Percentiles rank a stretch among this genome's conserved stretches.
Conservation (phyloP, 2,797 vertebrate genomes). For the Harpagifer antarcticus region DNA sequence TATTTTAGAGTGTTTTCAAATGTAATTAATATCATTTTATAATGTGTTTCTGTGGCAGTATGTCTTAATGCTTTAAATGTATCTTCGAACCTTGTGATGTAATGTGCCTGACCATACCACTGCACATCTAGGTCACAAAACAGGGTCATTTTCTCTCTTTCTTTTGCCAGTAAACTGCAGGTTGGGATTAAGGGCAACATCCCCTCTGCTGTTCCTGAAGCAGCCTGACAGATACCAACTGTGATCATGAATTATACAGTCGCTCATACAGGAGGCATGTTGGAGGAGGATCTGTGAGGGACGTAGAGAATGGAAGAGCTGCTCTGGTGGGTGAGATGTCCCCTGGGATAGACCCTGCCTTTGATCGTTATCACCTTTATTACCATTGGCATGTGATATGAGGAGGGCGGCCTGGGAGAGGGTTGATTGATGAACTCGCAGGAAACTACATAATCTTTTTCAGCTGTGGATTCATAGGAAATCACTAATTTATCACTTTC, state of each 20-base stretch:
- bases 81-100: too few relatives aligned
- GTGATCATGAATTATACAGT: slow-evolving; percentile 56
- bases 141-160: not conserved
- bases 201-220: slow-evolving; percentile 6
- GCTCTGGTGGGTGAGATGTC: slow-evolving; percentile 15
- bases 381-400: not conserved
- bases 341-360: not conserved
- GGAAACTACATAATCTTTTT: slow-evolving; percentile 12
- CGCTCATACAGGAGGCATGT: not conserved
- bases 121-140: not conserved
- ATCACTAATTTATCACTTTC: slow-evolving; percentile 4
- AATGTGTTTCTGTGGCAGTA: too few relatives aligned
- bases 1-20: too few relatives aligned
- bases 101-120: too few relatives aligned
- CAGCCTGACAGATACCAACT: slow-evolving; percentile 31
- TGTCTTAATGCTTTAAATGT: too few relatives aligned
- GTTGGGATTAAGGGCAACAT: slow-evolving; percentile 8
- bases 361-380: slow-evolving; percentile 21
- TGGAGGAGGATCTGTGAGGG: slow-evolving; percentile 14
- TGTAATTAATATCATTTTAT: too few relatives aligned
- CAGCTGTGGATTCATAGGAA: not conserved
- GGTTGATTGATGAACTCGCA: slow-evolving; percentile 27
- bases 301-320: not conserved
- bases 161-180: not conserved
- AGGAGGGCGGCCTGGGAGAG: slow-evolving; percentile 5